Evolutionary conservation across 2,888 invertebrate genomes (phyloP), one percentile per base, ranked within the genome.

Genomic region (Gastrophysa polygoni): DNA sequence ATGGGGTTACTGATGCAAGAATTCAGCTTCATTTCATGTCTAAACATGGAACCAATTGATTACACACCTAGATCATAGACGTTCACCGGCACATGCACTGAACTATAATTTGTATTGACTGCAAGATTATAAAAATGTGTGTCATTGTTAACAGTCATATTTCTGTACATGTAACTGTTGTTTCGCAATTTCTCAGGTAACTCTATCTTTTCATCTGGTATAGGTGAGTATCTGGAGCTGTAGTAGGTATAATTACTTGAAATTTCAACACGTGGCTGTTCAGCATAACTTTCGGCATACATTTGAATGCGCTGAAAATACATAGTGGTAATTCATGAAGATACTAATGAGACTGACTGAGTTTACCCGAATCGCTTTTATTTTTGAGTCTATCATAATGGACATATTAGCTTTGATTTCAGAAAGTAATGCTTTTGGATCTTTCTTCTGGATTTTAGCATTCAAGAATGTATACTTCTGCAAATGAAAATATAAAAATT

Each of bases 11-110:
- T n/a, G n/a, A n/a, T n/a, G n/a, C n/a, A n/a, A n/a, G n/a, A n/a
- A n/a, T n/a, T n/a, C n/a, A n/a, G n/a, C n/a, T n/a, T n/a, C n/a
- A n/a, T n/a, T n/a, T n/a, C n/a, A n/a, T n/a, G n/a, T n/a, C n/a
- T n/a, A n/a, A n/a, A n/a, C n/a, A n/a, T n/a, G n/a, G n/a, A n/a
- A n/a, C n/a, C n/a, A 32, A 18, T 8, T 1, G 32, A 5, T 20
- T 21, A 57, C 79, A 81, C 82, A 91, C 93, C 87, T 84, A 86
- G 85, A 79, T 95, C 95, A 83, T 88, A 96, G 61, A 98, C 91
- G 83, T 96, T 96, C 28, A 95, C 94, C 3, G 98, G 97, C 21
- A 97, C 92, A 80, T 98, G 97, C 52, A 97, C 92, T 66, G 96
- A 91, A 77, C 95, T 95, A 72, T 87, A 86, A 59, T 84, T 87